Base-by-base conservation (phyloP, 2,797 vertebrate species). In the Chiloscyllium punctatum region DNA sequence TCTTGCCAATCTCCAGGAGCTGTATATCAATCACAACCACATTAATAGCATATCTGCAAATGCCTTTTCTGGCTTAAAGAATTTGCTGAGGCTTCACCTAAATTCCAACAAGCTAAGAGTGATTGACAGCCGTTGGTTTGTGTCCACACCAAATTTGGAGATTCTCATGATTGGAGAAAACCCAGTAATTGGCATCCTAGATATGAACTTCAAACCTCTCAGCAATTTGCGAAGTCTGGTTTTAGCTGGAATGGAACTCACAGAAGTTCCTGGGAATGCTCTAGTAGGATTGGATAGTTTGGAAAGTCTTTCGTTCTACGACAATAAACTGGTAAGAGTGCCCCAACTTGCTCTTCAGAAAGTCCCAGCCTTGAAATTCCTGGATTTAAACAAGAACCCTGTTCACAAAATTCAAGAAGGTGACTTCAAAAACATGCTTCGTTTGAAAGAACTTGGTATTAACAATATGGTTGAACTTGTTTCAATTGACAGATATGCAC, bases 81-180 rank as follows among this genome's bases (percentile, higher is more conserved):
- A 98, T 91, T 97, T 99, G 69, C 97, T 99, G 96, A 98, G 99
- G 96, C 98, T 99, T 71, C 99, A 99, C 96, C 98, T 99, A 77
- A 99, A 99, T 96, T 99, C 99, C 95, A 99, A 99, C 97, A 98
- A 98, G 96, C 97, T 99, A 94, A 98, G 98, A 96, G 97, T 98
- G 95, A 99, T 99, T 27, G 98, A 98, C 96, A 99, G 98, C 96
- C 98, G 98, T 79, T 99, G 99, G 99, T 99, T 99, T 97, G 98
- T 99, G 96, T 98, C 98, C 0, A 99, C 99, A 0, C 99, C 99
- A 79, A 99, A 99, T 96, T 96, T 99, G 95, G 99, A 99, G 97
- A 99, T 99, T 94, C 98, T 99, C 79, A 99, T 99, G 99, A 99
- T 99, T 96, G 99, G 99, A 57, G 99, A 99, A 97, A 99, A 99